Conservation (phyloP, 2,888 invertebrate species). For the Sarcophaga subvicina region DNA sequence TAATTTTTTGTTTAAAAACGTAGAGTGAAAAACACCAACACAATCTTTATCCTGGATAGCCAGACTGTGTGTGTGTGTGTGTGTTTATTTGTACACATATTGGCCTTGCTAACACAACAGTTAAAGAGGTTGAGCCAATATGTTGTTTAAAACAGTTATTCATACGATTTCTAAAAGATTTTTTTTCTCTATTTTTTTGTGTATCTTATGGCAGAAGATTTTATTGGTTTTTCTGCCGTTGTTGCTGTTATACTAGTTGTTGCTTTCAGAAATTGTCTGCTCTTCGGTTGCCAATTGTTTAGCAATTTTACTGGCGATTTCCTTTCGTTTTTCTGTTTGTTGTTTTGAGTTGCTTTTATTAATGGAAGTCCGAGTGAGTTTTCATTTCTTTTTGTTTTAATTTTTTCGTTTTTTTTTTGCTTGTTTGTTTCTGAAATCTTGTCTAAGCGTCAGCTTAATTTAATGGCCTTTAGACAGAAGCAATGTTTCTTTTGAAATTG, state of each 20-base stretch:
- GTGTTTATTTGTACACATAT: neutral
- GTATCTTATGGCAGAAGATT: constrained; percentile 53
- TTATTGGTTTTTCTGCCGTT: constrained; percentile 39
- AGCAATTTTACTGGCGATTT: constrained; percentile 57
- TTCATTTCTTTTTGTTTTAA: constrained; percentile 8
- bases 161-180: constrained; percentile 29
- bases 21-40: constrained; percentile 5
- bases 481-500: neutral
- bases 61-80: neutral
- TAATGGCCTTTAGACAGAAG: constrained; percentile 54
- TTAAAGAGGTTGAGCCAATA: constrained; percentile 56
- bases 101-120: constrained; percentile 27
- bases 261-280: constrained; percentile 46
- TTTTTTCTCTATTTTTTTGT: constrained; percentile 2
- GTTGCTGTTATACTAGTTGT: constrained; percentile 10
- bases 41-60: neutral
- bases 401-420: constrained; percentile 5
- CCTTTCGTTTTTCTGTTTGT: constrained; percentile 13
- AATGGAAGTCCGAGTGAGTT: neutral
- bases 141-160: constrained; percentile 52
- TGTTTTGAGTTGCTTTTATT: neutral
- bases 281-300: constrained; percentile 62
- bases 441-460: constrained; percentile 62
- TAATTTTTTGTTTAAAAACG: neutral
- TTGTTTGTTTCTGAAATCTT: neutral